Conservation (phyloP, 2,888 invertebrate species). For the Mimumesa dahlbomi region DNA sequence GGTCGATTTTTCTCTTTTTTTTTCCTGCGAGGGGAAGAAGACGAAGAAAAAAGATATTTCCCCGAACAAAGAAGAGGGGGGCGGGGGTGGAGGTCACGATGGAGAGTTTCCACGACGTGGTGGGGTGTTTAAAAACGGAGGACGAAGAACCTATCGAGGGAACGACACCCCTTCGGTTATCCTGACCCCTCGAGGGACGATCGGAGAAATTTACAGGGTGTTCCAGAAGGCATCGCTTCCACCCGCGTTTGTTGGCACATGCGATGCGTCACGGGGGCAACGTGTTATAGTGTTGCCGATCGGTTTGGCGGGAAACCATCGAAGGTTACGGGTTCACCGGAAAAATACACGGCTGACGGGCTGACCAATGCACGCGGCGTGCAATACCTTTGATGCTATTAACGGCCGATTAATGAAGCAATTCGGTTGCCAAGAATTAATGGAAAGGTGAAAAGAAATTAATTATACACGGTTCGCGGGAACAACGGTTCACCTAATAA, state of each 20-base stretch:
- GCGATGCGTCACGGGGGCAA: constrained; percentile 52
- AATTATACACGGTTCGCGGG: not conserved
- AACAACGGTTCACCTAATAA: too few species aligned
- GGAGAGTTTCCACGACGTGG: constrained; percentile 25
- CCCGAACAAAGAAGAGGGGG: constrained; percentile 36
- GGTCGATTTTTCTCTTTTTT: too few species aligned
- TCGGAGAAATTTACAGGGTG: constrained; percentile 70
- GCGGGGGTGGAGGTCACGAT: constrained; percentile 38
- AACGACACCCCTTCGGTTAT: constrained; percentile 16
- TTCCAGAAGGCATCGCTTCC: constrained; percentile 63
- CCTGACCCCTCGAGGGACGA: constrained; percentile 24
- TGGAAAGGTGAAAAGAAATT: constrained; percentile 11
- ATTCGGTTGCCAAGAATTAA: constrained; percentile 15
- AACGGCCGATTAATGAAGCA: constrained; percentile 27
- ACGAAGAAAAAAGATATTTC: constrained; percentile 30
- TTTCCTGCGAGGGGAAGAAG: constrained; percentile 24
- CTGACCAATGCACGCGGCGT: constrained; percentile 38
- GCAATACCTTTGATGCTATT: constrained; percentile 35
- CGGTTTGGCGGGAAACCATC: constrained; percentile 55
- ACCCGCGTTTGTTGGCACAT: constrained; percentile 51
- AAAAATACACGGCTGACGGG: constrained; percentile 31
- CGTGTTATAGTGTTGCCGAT: constrained; percentile 39
- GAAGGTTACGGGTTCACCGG: constrained; percentile 31
- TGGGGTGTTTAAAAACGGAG: constrained; percentile 11
- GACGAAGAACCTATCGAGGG: constrained; percentile 36